These are phyloP conservation scores for Brachionus plicatilis DNA, from an alignment of 1,140 invertebrate genomes.

Conservation along the genomic window DNA sequence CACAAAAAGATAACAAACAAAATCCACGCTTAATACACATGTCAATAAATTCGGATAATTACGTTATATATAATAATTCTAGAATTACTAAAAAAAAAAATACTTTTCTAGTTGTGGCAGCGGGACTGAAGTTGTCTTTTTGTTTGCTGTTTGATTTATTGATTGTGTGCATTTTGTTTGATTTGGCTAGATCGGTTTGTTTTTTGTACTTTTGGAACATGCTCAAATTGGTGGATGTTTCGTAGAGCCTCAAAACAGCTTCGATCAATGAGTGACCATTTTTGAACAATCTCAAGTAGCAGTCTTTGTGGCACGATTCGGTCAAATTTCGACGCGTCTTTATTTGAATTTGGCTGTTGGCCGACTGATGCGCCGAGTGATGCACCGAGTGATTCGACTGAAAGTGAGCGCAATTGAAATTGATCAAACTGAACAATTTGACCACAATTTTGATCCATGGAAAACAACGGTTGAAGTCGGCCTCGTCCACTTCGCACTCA, in stretches of 20 bases:
- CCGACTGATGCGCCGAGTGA: background rate
- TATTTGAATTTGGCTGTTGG: background rate
- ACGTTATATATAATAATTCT: too few relatives aligned
- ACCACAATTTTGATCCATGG: slow-evolving; percentile 38
- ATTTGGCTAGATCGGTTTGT: background rate
- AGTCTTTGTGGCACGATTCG: background rate
- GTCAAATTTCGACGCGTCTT: background rate
- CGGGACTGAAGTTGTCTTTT: slow-evolving; percentile 45
- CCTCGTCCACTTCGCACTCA: slow-evolving; percentile 32
- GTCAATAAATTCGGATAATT: too few relatives aligned
- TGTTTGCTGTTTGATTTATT: background rate
- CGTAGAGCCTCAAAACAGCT: slow-evolving; percentile 41
- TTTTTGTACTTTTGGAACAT: slow-evolving; percentile 30
- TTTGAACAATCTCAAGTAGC: slow-evolving; percentile 21
- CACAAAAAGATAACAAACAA: too few relatives aligned
- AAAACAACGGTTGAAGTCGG: slow-evolving; percentile 33
- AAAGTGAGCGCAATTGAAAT: slow-evolving; percentile 8
- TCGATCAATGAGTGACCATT: slow-evolving; percentile 33
- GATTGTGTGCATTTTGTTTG: background rate
- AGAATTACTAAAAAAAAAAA: slow-evolving; percentile 42
- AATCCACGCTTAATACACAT: too few relatives aligned
- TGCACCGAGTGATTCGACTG: background rate
- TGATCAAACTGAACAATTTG: slow-evolving; percentile 1
- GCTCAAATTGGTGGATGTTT: slow-evolving; percentile 34
- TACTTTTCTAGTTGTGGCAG: slow-evolving; percentile 50